Percentiles rank a stretch among this genome's conserved stretches.
Conservation (phyloP, 2,113 vertebrate species). For the Ictalurus punctatus region DNA sequence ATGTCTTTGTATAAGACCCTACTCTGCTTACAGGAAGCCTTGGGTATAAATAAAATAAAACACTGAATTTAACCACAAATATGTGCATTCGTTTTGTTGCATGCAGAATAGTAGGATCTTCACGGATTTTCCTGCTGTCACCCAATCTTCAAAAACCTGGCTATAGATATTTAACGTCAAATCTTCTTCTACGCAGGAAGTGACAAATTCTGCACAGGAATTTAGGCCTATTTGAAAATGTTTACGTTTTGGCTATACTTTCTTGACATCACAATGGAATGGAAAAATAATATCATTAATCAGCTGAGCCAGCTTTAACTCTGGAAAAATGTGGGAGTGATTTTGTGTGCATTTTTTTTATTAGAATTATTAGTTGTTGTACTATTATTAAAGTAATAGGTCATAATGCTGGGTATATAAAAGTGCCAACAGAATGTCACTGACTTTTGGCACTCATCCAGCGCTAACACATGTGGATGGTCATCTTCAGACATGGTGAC, state of each 20-base stretch:
- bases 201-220: neutral
- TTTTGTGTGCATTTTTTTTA: neutral
- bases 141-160: neutral
- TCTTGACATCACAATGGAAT: neutral
- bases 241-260: neutral
- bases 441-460: constrained; percentile 92
- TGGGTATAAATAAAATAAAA: neutral
- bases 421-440: constrained; percentile 25
- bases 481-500: constrained; percentile 93
- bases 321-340: neutral
- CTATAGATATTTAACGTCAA: neutral
- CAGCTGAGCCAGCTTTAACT: neutral
- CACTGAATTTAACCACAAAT: neutral
- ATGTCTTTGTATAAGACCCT: neutral
- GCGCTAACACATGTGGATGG: constrained; percentile 87
- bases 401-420: neutral
- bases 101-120: neutral
- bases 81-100: neutral
- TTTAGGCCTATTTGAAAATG: neutral
- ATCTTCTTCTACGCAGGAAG: neutral
- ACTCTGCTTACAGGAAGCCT: neutral
- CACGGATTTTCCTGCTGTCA: neutral
- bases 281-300: neutral
- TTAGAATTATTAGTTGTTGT: neutral
- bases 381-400: neutral